A percentile compares a stretch with the other conserved stretches of the same genome.
Evolutionary conservation across 1,140 invertebrate species (phyloP).

Genomic region (Bombyx mori): DNA sequence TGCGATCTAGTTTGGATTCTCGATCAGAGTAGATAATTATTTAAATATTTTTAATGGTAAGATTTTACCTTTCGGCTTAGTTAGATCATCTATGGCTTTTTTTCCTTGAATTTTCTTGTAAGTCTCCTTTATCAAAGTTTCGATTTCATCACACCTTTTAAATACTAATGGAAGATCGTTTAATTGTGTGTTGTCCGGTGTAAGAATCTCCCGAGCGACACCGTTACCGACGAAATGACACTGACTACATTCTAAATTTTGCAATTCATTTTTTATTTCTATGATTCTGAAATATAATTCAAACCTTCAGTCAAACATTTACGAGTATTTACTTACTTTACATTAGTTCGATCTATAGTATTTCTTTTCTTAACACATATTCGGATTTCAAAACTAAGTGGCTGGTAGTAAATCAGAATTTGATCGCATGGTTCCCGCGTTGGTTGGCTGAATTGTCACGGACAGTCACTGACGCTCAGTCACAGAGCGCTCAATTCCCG

Average conservation of each 20-base stretch:
- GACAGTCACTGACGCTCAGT: no score
- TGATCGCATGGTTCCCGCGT: no score
- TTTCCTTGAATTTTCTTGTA: conserved; percentile 22
- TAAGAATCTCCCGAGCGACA: conserved; percentile 24
- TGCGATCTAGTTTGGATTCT: not conserved
- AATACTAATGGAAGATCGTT: conserved; percentile 17
- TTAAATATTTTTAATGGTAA: not conserved
- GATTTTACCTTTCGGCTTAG: conserved; percentile 5
- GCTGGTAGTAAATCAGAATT: no score
- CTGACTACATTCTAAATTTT: conserved; percentile 31
- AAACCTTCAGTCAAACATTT: no score
- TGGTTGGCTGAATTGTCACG: no score
- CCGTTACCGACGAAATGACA: conserved; percentile 29
- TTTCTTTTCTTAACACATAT: no score
- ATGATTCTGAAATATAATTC: conserved; percentile 27
- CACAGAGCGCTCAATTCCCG: no score
- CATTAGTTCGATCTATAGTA: no score
- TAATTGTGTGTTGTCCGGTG: conserved; percentile 30
- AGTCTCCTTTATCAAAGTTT: conserved; percentile 22
- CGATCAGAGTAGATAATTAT: not conserved
- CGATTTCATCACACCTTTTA: conserved; percentile 17
- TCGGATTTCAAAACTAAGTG: no score
- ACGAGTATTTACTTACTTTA: no score
- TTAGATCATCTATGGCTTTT: conserved; percentile 5
- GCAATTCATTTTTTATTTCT: conserved; percentile 36